Conservation (phyloP, 2,113 vertebrate species). For the Melanotaenia duboulayi region DNA sequence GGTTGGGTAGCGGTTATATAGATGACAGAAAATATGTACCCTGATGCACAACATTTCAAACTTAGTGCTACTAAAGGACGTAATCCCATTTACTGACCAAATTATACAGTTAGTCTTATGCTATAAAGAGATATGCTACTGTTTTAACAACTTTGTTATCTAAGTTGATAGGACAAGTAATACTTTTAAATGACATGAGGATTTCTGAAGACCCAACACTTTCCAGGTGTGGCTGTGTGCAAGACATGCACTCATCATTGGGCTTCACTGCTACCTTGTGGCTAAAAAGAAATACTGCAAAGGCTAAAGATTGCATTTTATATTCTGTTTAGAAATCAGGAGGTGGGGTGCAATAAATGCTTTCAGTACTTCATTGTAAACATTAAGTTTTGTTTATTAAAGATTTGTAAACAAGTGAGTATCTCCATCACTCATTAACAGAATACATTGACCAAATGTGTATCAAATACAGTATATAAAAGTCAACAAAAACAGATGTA, state of each 20-base stretch:
- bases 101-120: not conserved
- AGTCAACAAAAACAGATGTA: conserved; percentile 10
- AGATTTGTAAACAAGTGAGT: not conserved
- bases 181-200: not conserved
- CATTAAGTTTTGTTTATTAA: not conserved
- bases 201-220: too few relatives aligned
- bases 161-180: not conserved
- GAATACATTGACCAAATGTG: not conserved
- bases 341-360: not conserved
- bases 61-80: not conserved
- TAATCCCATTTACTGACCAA: too few relatives aligned
- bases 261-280: conserved; percentile 38
- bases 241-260: not conserved
- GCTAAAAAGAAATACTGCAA: conserved; percentile 11
- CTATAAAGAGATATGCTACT: not conserved
- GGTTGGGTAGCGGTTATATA: not conserved
- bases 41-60: not conserved
- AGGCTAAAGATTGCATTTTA: not conserved
- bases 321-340: not conserved
- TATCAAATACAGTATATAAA: conserved; percentile 20
- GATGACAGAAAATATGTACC: not conserved
- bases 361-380: conserved; percentile 48
- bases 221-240: not conserved
- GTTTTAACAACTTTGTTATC: too few relatives aligned
- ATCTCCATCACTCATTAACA: not conserved